phyloP scores from a whole-genome alignment of 2,113 vertebrate genomes.

The Eulemur rufifrons region DNA sequence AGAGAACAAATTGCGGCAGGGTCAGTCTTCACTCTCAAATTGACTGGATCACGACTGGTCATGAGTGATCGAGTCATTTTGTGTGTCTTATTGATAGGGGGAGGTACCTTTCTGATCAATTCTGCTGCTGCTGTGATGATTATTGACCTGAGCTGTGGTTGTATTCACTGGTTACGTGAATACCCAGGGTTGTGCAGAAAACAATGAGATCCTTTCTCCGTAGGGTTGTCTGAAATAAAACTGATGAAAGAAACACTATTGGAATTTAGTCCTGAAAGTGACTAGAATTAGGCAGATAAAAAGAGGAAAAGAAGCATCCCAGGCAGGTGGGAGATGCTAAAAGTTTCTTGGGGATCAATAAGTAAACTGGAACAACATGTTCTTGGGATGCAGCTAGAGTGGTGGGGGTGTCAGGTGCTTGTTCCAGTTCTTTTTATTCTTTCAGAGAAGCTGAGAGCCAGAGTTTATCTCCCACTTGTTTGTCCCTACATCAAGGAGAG shows the following conservation, averaged over 20 bases:
- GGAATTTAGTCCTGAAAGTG: background rate
- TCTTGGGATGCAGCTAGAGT: background rate
- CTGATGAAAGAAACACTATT: background rate
- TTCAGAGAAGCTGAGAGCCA: background rate
- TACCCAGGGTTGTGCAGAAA: background rate
- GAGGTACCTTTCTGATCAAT: slow-evolving; percentile 45
- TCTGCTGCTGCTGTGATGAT: slow-evolving; percentile 14
- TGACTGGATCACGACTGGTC: slow-evolving; percentile 31
- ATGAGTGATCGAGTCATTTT: slow-evolving; percentile 56
- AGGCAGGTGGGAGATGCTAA: background rate
- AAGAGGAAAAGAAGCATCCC: background rate
- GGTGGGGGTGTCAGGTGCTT: background rate
- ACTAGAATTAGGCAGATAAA: background rate
- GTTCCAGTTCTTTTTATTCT: background rate
- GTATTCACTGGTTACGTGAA: slow-evolving; percentile 1
- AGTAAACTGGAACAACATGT: background rate
- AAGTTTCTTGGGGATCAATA: background rate
- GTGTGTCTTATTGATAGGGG: slow-evolving; percentile 58
- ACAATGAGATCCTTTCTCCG: background rate
- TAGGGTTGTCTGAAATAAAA: background rate
- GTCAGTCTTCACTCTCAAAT: background rate
- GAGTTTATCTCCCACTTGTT: background rate
- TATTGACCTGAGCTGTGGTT: slow-evolving; percentile 47
- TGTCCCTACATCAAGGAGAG: background rate
- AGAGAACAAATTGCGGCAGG: background rate